Conservation (phyloP, 2,113 vertebrate species). For the Erythrocercus mccallii region DNA sequence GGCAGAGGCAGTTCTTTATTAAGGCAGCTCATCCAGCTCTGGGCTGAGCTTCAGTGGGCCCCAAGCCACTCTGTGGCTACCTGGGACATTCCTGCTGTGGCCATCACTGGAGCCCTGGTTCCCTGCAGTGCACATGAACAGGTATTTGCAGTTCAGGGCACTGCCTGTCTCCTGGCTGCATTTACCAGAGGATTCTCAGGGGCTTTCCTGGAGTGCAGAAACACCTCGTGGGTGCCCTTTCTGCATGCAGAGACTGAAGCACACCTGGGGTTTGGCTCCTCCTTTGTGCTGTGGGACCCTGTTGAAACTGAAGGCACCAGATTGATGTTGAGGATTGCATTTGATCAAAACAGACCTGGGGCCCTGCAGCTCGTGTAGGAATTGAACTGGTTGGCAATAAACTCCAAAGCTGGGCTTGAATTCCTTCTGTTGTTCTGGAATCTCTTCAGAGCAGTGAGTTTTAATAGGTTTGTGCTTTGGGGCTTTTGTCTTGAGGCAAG, state of each 20-base stretch:
- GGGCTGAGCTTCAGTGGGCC: background rate
- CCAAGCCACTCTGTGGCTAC: background rate
- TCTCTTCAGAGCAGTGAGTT: background rate
- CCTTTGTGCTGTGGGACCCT: background rate
- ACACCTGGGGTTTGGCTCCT: background rate
- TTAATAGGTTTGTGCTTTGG: background rate
- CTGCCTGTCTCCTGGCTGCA: background rate
- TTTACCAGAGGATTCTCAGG: background rate
- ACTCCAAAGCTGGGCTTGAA: background rate
- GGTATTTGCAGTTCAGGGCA: background rate
- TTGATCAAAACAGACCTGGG: background rate
- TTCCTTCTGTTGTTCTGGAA: background rate
- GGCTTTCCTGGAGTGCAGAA: background rate
- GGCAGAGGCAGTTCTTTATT: background rate
- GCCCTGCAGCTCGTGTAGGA: background rate
- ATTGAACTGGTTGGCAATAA: background rate
- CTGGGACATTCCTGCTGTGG: accelerated
- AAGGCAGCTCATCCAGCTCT: background rate
- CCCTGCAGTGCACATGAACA: accelerated
- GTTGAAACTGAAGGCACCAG: background rate
- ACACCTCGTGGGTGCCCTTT: background rate
- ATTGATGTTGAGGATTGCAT: background rate
- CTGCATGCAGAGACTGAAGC: background rate
- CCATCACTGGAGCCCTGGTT: background rate
- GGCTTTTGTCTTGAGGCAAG: background rate